Percentiles rank a stretch among this genome's conserved stretches.
These are phyloP conservation scores for Syrista parreyssii DNA, from an alignment of 2,888 invertebrate species.

Conservation along the genomic window DNA sequence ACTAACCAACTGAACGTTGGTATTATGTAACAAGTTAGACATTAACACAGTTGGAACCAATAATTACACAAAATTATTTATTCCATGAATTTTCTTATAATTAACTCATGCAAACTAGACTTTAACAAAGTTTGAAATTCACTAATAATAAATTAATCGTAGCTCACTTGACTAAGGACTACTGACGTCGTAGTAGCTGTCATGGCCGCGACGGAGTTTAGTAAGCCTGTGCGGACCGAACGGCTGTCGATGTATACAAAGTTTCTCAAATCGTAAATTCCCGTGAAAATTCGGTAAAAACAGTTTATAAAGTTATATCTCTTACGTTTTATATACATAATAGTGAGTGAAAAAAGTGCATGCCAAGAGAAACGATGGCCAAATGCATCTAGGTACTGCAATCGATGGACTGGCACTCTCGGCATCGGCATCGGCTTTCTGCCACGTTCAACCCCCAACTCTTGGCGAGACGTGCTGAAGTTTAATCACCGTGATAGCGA, in stretches of 20 bases:
- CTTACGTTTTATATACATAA: background rate
- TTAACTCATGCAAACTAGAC: too few species aligned
- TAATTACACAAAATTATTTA: background rate
- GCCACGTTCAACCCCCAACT: background rate
- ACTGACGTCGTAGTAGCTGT: background rate
- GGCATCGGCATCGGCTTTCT: background rate
- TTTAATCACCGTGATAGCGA: background rate
- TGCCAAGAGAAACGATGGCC: background rate
- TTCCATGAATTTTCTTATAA: background rate
- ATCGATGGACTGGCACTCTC: background rate
- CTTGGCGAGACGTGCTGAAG: background rate
- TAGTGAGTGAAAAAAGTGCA: background rate
- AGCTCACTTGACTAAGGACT: background rate
- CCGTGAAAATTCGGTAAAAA: background rate
- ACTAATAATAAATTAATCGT: background rate
- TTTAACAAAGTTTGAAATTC: background rate
- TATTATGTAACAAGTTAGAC: background rate
- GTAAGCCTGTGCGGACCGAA: background rate
- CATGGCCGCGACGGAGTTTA: background rate
- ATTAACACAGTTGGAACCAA: background rate
- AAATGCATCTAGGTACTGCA: background rate
- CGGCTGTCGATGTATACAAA: background rate
- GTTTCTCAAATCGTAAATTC: background rate
- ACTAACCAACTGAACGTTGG: background rate
- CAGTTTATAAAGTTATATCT: background rate